These are phyloP conservation scores for Cantharis flavilabris DNA, from an alignment of 2,888 invertebrate genomes.

Conservation along the genomic window DNA sequence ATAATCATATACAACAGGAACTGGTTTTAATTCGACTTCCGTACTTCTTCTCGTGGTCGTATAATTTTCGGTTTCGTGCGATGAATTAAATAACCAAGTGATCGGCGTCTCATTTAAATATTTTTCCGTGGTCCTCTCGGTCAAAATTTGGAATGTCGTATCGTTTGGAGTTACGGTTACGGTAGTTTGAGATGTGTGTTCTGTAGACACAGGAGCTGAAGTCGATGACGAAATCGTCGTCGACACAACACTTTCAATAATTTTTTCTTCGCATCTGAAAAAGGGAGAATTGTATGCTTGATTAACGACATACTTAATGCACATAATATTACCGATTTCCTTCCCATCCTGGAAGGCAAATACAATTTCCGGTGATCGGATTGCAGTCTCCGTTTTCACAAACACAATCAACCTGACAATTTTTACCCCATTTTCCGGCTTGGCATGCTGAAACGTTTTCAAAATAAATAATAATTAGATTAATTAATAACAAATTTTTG, in stretches of 20 bases:
- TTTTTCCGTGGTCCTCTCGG: constrained; percentile 19
- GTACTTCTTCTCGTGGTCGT: background rate
- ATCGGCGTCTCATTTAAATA: background rate
- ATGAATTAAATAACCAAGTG: background rate
- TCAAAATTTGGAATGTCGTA: background rate
- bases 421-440: constrained; percentile 72
- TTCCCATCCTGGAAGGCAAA: constrained; percentile 70
- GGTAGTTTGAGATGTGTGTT: background rate
- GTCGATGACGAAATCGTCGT: background rate
- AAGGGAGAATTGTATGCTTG: background rate
- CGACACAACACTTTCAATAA: background rate
- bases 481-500: background rate
- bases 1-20: constrained; percentile 36
- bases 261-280: background rate
- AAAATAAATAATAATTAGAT: background rate
- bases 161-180: constrained; percentile 17
- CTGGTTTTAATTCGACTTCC: constrained; percentile 43
- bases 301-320: background rate
- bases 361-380: constrained; percentile 66
- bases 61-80: background rate
- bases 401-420: constrained; percentile 69
- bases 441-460: constrained; percentile 64
- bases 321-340: constrained; percentile 62
- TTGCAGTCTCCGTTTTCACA: constrained; percentile 70
- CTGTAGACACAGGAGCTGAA: background rate